Evolutionary conservation across 2,888 invertebrate genomes (phyloP), one percentile per base, ranked within the genome.

Genomic region (Callimorpha dominula): DNA sequence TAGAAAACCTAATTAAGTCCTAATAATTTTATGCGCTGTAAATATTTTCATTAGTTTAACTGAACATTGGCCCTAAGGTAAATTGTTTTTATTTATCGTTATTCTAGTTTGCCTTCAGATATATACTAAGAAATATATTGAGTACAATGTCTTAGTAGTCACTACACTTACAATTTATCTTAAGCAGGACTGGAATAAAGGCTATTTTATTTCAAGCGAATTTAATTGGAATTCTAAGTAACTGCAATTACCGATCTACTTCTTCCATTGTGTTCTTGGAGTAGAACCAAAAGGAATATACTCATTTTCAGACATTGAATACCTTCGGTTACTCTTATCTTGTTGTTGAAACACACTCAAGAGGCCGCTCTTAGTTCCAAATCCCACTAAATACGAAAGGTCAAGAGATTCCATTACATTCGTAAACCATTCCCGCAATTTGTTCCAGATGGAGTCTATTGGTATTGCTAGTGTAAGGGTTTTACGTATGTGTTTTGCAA

Each of bases 401-500:
- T 81, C 85, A 81, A 83, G 78, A 71, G 78, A 76, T 77, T 76
- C 75, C 68, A 80, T 76, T 78, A 79, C 78, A 78, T 86, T 85
- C 75, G 70, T 81, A 85, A 85, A 84, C 78, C 81, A 80, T 75
- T 73, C 66, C 64, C 70, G 69, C 80, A 75, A 81, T 85, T 86
- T 76, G 78, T 75, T 80, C 68, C 84, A 82, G 81, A 69, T 67
- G 71, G 68, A 68, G 60, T 62, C 67, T 72, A 52, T 74, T 66
- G 66, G 62, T 71, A 52, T 74, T 65, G 70, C 66, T 20, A 72
- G 46, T 5, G 57, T 66, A 43, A 43, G 11, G 11, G 9, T n/a
- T 46, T 17, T 46, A 46, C 62, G 64, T 52, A n/a, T 4, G 43
- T 46, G 46, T 8, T 54, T 43, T 43, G 14, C 14, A 54, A 20